Conservation (phyloP, 2,797 vertebrate species). For the Microchirus variegatus region DNA sequence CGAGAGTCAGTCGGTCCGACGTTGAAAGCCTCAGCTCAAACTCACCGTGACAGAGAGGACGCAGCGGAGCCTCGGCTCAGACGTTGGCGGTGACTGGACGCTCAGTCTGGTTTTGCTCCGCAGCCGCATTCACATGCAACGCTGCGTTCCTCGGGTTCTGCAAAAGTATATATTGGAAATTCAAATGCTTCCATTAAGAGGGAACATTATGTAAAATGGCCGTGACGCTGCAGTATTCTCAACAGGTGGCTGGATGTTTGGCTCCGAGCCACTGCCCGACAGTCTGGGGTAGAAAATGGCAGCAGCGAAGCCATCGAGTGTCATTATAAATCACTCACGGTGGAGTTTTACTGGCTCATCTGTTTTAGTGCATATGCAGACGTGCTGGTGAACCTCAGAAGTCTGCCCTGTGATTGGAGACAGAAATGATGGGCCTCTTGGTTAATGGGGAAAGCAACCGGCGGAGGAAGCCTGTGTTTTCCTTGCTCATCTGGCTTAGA, state of each 20-base stretch:
- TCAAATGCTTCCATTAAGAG: conserved; percentile 25
- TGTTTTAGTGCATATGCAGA: conserved; percentile 64
- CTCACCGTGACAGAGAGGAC: conserved; percentile 56
- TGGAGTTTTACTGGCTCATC: conserved; percentile 57
- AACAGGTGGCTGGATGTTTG: conserved; percentile 61
- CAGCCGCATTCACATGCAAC: conserved; percentile 30
- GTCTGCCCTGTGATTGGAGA: conserved; percentile 61
- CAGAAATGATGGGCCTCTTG: conserved; percentile 61
- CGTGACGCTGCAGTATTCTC: conserved; percentile 29
- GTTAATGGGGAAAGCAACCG: conserved; percentile 69
- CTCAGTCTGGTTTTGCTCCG: conserved; percentile 25
- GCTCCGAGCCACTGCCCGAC: conserved; percentile 29
- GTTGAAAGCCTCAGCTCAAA: conserved; percentile 64
- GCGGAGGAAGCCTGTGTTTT: conserved; percentile 70
- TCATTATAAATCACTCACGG: conserved; percentile 67
- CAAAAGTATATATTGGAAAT: conserved; percentile 22
- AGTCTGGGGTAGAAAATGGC: conserved; percentile 48
- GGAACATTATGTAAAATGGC: conserved; percentile 20
- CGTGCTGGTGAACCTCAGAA: conserved; percentile 70
- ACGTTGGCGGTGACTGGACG: conserved; percentile 32
- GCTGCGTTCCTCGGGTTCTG: conserved; percentile 4
- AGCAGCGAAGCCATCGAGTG: conserved; percentile 38
- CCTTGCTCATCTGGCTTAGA: conserved; percentile 80
- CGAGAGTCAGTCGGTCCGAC: conserved; percentile 44
- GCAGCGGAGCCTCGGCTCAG: conserved; percentile 20